Evolutionary conservation across 1,140 invertebrate species (phyloP), one percentile per base, ranked within the genome.

Genomic region (Hylaeus anthracinus): DNA sequence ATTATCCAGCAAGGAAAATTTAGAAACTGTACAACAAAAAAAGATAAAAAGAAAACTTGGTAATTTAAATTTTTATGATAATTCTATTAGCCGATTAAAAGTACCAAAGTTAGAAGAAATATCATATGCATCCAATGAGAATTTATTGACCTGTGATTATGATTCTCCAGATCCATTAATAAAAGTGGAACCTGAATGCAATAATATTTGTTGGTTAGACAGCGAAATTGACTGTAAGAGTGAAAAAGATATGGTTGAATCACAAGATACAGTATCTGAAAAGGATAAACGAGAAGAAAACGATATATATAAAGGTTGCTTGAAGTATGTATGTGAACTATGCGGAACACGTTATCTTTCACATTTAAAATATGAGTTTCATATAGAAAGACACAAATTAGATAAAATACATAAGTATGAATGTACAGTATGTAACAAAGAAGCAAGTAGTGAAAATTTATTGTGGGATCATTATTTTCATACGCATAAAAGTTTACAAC

Each of bases 391-490:
- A 37, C 88, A 89, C 15, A 83, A 84, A 65, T 69, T 61, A 14
- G 67, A 60, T 43, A 76, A 84, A 79, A 88, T 88, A n/a, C 70
- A 87, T 53, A 79, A 70, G 56, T 89, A 71, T 41, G 41, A 84
- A 45, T 89, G 88, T 43, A 76, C 56, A 3, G 26, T 84, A 56
- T 89, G 88, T 64, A 73, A 72, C 15, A 89, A 86, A 70, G 77
- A 87, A 67, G 72, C 81, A 26, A 87, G 72, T 26, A 88, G 9
- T 56, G 88, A 89, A 56, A 86, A 86, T 14, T 66, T 86, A 45
- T 66, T 89, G 37, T 89, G 88, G 88, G 79, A 86, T 66, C 88
- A 88, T 61, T 89, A 89, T 41, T 81, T 70, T 63, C 73, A 88
- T 14, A 79, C 72, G 1, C 88, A 89, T 48, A 87, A 84, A 56